phyloP scores from a whole-genome alignment of 2,888 invertebrate genomes.

The Melinaea menophilus region DNA sequence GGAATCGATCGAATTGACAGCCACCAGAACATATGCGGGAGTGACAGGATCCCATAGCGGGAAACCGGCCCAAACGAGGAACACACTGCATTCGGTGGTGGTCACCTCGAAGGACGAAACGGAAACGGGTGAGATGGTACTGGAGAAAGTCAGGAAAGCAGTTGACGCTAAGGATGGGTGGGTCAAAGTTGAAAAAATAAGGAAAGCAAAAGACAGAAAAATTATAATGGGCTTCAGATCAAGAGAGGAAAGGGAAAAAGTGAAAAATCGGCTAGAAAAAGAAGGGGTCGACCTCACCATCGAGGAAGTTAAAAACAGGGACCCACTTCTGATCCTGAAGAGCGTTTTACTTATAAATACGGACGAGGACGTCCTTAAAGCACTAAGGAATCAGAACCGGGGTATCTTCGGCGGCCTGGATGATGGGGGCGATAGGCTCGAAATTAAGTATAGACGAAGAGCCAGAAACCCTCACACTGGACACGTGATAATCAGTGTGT shows the following conservation, averaged over 20 bases:
- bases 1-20: background rate
- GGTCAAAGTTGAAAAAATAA: conserved; percentile 14
- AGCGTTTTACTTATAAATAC: conserved; percentile 8
- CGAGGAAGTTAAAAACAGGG: conserved; percentile 20
- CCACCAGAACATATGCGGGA: background rate
- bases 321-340: conserved; percentile 20
- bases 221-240: conserved; percentile 15
- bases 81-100: conserved; percentile 12
- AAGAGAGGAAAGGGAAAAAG: conserved; percentile 13
- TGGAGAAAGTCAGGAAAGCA: conserved; percentile 9
- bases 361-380: conserved; percentile 12
- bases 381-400: conserved; percentile 20
- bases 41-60: background rate
- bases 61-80: too few species aligned
- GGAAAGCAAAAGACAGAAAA: conserved; percentile 22
- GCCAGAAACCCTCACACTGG: background rate
- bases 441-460: background rate
- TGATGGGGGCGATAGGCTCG: background rate
- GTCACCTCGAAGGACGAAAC: conserved; percentile 9
- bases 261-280: conserved; percentile 10
- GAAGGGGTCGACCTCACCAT: conserved; percentile 4
- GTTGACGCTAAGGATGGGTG: conserved; percentile 17
- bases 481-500: background rate
- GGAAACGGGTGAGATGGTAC: conserved; percentile 15
- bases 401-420: background rate